Percentiles rank a stretch among this genome's conserved stretches.
These are phyloP conservation scores for Ancistrus triradiatus DNA, from an alignment of 2,113 vertebrate species.

Conservation along the genomic window DNA sequence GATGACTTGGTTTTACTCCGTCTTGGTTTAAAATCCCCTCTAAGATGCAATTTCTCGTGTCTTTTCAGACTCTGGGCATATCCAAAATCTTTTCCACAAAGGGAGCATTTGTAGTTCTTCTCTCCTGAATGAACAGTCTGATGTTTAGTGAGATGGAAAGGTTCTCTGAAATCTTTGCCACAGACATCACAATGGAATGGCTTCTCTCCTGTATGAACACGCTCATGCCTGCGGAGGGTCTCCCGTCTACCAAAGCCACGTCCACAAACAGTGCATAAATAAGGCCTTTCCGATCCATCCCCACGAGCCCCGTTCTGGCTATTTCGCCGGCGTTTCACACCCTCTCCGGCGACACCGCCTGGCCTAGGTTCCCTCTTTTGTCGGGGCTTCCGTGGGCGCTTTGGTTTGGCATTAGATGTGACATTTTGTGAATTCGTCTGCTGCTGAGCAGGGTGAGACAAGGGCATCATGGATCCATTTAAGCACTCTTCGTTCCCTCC, in stretches of 20 bases:
- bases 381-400: slow-evolving; percentile 64
- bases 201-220: slow-evolving; percentile 67
- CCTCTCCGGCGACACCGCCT: slow-evolving; percentile 45
- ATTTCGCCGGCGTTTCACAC: slow-evolving; percentile 58
- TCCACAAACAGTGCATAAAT: slow-evolving; percentile 79
- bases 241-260: slow-evolving; percentile 68
- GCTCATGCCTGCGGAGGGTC: slow-evolving; percentile 64
- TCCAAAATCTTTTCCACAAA: slow-evolving; percentile 73
- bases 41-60: slow-evolving; percentile 70
- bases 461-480: slow-evolving; percentile 67
- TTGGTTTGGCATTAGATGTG: slow-evolving; percentile 55
- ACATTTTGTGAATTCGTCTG: slow-evolving; percentile 45
- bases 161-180: slow-evolving; percentile 72
- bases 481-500: slow-evolving; percentile 50
- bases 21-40: slow-evolving; percentile 66
- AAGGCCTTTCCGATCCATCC: slow-evolving; percentile 75
- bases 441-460: slow-evolving; percentile 65
- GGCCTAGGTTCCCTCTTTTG: slow-evolving; percentile 62
- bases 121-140: slow-evolving; percentile 71
- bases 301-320: slow-evolving; percentile 50
- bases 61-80: slow-evolving; percentile 75
- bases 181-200: slow-evolving; percentile 71
- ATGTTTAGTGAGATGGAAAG: slow-evolving; percentile 74
- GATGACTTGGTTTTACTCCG: slow-evolving; percentile 52
- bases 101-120: slow-evolving; percentile 75